phyloP scores from a whole-genome alignment of 1,140 invertebrate genomes.

The Calycopis cecrops region DNA sequence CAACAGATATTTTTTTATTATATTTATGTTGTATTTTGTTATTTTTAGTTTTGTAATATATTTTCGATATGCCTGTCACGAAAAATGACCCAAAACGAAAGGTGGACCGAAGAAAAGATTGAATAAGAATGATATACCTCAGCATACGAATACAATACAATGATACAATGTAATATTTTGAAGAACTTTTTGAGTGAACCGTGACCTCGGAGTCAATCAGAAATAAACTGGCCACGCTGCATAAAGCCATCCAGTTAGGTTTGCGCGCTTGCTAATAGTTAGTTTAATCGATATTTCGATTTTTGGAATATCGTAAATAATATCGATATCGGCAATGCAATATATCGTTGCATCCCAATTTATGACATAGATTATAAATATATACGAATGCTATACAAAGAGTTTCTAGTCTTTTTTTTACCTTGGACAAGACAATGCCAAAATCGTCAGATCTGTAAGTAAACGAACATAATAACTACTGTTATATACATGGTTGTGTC shows the following conservation, averaged over 20 bases:
- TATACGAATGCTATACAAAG: constrained; percentile 39
- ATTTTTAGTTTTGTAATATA: no score
- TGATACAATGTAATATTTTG: no score
- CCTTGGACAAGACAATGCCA: constrained; percentile 41
- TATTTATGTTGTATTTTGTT: no score
- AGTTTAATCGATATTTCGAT: constrained; percentile 6
- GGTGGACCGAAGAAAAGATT: no score
- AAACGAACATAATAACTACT: constrained; percentile 43
- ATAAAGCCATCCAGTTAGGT: neutral
- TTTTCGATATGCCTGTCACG: no score
- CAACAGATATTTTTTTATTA: no score
- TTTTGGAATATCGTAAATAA: constrained; percentile 3
- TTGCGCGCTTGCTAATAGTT: constrained; percentile 4
- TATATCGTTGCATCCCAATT: constrained; percentile 13
- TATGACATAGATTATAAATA: constrained; percentile 35
- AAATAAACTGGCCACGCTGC: no score
- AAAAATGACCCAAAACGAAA: no score
- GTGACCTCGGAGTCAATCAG: no score
- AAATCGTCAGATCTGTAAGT: constrained; percentile 39
- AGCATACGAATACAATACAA: no score
- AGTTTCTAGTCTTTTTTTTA: constrained; percentile 38
- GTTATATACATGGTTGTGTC: constrained; percentile 63
- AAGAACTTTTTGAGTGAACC: no score
- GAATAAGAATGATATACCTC: no score
- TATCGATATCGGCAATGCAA: constrained; percentile 2